These are phyloP conservation scores for Hystrix brachyura DNA, from an alignment of 2,113 vertebrate genomes.

Conservation along the genomic window DNA sequence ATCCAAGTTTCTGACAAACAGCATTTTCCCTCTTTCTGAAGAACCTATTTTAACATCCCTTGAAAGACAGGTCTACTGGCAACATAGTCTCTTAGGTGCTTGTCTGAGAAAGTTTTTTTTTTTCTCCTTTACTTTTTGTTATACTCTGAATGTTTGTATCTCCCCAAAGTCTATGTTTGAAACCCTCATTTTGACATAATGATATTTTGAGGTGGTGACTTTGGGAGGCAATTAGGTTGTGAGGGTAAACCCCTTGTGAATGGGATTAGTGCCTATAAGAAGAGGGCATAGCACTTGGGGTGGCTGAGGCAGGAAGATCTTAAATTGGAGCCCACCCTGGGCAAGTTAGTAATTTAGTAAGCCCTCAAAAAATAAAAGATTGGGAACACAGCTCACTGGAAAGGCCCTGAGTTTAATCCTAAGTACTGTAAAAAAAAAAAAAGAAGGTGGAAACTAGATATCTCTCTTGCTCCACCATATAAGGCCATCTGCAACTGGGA, in stretches of 20 bases:
- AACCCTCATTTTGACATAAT: background rate
- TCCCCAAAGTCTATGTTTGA: background rate
- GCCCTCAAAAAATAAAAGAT: background rate
- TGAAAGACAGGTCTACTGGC: background rate
- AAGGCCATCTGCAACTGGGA: background rate
- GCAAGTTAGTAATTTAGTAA: background rate
- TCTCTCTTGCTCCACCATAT: background rate
- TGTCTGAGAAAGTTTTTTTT: conserved; percentile 27
- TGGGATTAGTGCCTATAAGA: background rate
- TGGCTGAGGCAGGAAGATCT: no score
- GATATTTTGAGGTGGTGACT: background rate
- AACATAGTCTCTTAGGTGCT: background rate
- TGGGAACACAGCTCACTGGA: background rate
- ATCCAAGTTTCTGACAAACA: background rate
- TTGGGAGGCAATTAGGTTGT: background rate
- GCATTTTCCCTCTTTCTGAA: background rate
- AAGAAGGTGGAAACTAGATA: background rate
- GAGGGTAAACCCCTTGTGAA: background rate
- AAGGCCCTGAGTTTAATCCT: background rate
- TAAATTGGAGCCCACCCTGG: background rate
- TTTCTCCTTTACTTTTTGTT: background rate
- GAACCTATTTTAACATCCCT: background rate
- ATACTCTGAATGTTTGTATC: background rate
- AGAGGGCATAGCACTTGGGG: no score
- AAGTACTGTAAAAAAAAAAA: background rate